Evolutionary conservation across 2,888 invertebrate species (phyloP).

Genomic region (Augiades crinisus): DNA sequence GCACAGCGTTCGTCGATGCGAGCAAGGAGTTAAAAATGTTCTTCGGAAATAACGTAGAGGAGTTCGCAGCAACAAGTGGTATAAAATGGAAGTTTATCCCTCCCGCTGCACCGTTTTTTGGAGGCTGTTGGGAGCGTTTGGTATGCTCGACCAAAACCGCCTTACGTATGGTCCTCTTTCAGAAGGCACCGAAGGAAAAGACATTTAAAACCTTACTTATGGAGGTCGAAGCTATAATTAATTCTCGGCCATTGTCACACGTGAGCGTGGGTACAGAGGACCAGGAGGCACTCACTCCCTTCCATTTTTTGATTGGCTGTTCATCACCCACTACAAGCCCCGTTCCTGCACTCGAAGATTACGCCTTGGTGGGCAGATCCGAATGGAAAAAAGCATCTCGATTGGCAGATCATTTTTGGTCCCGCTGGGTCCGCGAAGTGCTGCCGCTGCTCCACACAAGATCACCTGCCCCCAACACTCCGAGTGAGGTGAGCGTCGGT

Average conservation of each 20-base stretch:
- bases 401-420: too few species aligned
- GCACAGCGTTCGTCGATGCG: too few species aligned
- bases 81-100: slow-evolving; percentile 14
- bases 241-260: too few species aligned
- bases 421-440: too few species aligned
- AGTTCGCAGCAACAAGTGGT: background rate
- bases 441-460: too few species aligned
- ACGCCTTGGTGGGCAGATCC: background rate
- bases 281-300: background rate
- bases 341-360: background rate
- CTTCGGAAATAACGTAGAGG: too few species aligned
- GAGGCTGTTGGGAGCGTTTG: slow-evolving; percentile 8
- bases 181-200: background rate
- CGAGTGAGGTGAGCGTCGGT: too few species aligned
- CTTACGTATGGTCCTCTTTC: background rate
- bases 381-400: too few species aligned
- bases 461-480: too few species aligned
- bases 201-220: too few species aligned
- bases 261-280: background rate
- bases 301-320: background rate
- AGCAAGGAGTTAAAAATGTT: too few species aligned
- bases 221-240: too few species aligned
- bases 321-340: background rate
- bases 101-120: slow-evolving; percentile 7
- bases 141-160: background rate